Conservation (phyloP, 2,113 vertebrate species). For the Chlorodrepanis virens region DNA sequence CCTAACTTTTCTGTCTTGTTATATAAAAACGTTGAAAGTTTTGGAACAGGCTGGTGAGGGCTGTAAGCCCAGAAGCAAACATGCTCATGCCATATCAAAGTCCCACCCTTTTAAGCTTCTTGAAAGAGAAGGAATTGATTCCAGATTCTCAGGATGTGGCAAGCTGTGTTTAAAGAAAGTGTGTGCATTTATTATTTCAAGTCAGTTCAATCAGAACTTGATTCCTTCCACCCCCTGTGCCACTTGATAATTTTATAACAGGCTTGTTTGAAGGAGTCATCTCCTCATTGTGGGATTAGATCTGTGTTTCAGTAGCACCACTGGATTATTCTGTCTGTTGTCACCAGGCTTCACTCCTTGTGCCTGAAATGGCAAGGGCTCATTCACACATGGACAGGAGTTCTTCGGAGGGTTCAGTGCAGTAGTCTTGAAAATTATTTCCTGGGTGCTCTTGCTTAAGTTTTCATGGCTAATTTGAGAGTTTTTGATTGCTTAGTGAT, state of each 20-base stretch:
- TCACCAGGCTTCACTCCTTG: not conserved
- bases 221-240: conserved; percentile 45
- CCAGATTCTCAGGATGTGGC: conserved; percentile 75
- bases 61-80: conserved; percentile 72
- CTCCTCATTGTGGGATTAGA: not conserved
- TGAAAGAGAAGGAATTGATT: conserved; percentile 64
- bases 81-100: conserved; percentile 63
- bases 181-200: conserved; percentile 73
- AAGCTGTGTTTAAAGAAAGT: conserved; percentile 65
- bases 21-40: conserved; percentile 45
- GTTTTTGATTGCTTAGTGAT: not conserved
- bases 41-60: conserved; percentile 12
- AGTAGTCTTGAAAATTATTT: not conserved
- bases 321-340: not conserved
- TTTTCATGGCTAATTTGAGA: not conserved
- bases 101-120: conserved; percentile 55
- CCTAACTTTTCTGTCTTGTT: conserved; percentile 58
- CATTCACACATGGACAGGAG: not conserved
- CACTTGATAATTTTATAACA: conserved; percentile 56
- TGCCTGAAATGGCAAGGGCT: not conserved
- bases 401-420: not conserved
- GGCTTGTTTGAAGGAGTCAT: not conserved
- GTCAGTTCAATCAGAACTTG: conserved; percentile 64
- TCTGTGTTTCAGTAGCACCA: not conserved
- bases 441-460: not conserved